Evolutionary conservation across 1,140 invertebrate species (phyloP).

Genomic region (Bombus picipes): DNA sequence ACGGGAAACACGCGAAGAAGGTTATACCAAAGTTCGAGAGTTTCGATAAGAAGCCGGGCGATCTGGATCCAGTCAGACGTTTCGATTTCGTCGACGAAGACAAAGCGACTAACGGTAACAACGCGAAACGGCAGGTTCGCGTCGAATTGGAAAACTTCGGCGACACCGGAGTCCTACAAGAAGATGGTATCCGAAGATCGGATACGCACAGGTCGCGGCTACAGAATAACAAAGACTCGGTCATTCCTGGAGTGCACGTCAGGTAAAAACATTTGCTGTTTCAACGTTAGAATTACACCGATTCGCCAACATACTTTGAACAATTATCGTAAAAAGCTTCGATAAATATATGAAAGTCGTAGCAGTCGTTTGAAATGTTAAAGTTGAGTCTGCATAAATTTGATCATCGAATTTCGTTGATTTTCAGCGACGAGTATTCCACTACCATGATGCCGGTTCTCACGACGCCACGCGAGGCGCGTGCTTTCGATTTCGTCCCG

Average conservation of each 20-base stretch:
- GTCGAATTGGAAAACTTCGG: conserved; percentile 78
- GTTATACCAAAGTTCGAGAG: conserved; percentile 67
- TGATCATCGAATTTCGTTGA: not conserved
- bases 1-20: conserved; percentile 72
- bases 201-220: conserved; percentile 59
- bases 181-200: conserved; percentile 70
- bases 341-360: no score
- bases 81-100: conserved; percentile 63
- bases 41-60: conserved; percentile 69
- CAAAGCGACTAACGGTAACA: conserved; percentile 28
- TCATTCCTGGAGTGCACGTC: conserved; percentile 75
- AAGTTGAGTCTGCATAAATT: no score
- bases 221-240: conserved; percentile 66
- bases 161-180: conserved; percentile 73
- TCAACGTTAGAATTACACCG: no score
- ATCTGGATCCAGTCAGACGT: conserved; percentile 51
- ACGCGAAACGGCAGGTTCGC: conserved; percentile 71
- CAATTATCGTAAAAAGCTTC: no score
- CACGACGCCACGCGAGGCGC: conserved; percentile 75
- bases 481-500: conserved; percentile 78
- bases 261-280: conserved; percentile 62
- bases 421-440: conserved; percentile 75
- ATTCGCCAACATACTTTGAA: no score
- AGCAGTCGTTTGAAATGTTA: no score
- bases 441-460: conserved; percentile 79